Conservation (phyloP, 2,797 vertebrate species). For the Perodicticus potto region DNA sequence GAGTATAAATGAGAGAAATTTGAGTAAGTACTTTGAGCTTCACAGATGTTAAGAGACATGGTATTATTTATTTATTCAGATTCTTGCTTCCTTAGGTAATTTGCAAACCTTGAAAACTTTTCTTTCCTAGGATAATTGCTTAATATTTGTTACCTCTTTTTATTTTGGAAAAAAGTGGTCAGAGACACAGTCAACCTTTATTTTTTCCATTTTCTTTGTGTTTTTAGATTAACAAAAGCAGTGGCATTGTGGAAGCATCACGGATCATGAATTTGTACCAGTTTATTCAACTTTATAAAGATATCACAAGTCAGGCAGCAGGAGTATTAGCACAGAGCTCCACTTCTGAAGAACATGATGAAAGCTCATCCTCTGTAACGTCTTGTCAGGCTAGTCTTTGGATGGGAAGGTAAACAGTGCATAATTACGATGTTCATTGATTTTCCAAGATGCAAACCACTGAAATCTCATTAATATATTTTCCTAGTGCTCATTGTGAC, state of each 20-base stretch:
- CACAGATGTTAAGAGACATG: background rate
- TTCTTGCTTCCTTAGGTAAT: conserved; percentile 33
- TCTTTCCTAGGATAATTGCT: conserved; percentile 48
- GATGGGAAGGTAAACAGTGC: conserved; percentile 94
- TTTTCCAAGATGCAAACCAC: background rate
- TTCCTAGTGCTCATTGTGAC: background rate
- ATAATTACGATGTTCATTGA: background rate
- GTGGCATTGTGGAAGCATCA: conserved; percentile 94
- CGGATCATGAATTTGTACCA: conserved; percentile 99
- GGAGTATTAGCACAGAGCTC: conserved; percentile 90
- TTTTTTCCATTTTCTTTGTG: conserved; percentile 69
- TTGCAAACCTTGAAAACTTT: conserved; percentile 17
- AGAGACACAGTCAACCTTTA: background rate
- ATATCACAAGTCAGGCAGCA: conserved; percentile 96
- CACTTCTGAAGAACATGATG: conserved; percentile 88
- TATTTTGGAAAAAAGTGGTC: background rate
- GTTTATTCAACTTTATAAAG: conserved; percentile 97
- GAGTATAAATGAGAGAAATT: conserved; percentile 44
- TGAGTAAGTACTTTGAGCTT: background rate
- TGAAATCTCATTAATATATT: conserved; percentile 3
- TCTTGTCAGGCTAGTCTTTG: conserved; percentile 98
- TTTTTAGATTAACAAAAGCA: conserved; percentile 96
- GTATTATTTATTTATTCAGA: conserved; percentile 32
- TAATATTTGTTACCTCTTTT: background rate
- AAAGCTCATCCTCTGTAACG: conserved; percentile 89